Conservation (phyloP, 1,140 invertebrate genomes). For the Campodea augens region DNA sequence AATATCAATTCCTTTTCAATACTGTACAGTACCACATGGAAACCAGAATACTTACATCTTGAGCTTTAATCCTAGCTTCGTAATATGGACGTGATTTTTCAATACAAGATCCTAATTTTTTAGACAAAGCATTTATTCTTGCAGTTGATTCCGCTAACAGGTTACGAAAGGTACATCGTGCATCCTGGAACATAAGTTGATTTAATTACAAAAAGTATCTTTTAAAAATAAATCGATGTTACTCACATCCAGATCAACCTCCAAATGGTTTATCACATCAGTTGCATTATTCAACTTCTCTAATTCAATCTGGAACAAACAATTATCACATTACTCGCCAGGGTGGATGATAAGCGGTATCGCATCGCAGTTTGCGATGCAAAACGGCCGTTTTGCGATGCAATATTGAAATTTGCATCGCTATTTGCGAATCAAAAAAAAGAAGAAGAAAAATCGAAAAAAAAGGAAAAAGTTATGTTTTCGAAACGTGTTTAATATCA, state of each 20-base stretch:
- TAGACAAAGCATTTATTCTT: conserved; percentile 47
- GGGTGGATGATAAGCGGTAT: too few relatives aligned
- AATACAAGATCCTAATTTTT: conserved; percentile 56
- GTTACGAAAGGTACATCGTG: conserved; percentile 55
- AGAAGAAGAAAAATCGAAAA: too few relatives aligned
- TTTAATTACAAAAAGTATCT: not conserved
- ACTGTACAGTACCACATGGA: not conserved
- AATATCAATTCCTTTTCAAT: too few relatives aligned
- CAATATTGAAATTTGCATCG: too few relatives aligned
- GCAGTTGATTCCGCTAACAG: conserved; percentile 56
- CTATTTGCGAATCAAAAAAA: too few relatives aligned
- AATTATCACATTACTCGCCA: too few relatives aligned
- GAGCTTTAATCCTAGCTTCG: conserved; percentile 52
- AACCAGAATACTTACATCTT: conserved; percentile 30
- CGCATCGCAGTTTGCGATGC: too few relatives aligned
- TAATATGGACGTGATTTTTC: conserved; percentile 73
- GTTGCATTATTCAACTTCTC: conserved; percentile 87
- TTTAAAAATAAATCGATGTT: conserved; percentile 9
- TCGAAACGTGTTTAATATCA: too few relatives aligned
- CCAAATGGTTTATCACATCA: conserved; percentile 85
- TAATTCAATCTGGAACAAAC: conserved; percentile 58
- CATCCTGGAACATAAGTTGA: conserved; percentile 36
- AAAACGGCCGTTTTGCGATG: too few relatives aligned
- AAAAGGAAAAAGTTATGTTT: too few relatives aligned
- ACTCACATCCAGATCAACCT: conserved; percentile 85